Base-by-base conservation (phyloP, 2,113 vertebrate genomes). In the Pogonocichla stellata region DNA sequence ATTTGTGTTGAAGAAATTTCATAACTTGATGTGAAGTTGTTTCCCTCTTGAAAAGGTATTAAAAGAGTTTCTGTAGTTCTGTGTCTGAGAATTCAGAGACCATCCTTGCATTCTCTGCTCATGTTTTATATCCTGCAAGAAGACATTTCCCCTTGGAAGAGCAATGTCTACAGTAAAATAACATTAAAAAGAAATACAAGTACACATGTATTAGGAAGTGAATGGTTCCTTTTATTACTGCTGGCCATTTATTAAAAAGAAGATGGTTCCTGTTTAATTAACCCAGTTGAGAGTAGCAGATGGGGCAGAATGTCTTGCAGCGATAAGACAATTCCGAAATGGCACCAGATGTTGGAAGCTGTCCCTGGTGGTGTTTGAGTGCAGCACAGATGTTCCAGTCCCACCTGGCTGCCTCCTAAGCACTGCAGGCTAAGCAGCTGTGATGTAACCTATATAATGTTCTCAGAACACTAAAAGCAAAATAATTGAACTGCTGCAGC, bases 361-460 rank as follows among this genome's bases (percentile, higher is more conserved):
- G 98, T 99, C 99, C 98, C 99, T 98, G 95, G 98, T 98, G 98
- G 97, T 97, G 97, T 98, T 97, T 98, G 97, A 98, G 98, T 97
- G 95, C 98, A 96, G 98, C 98, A 98, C 99, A 99, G 99, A 99
- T 99, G 99, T 99, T 99, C 97, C 97, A 97, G 98, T 98, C 97
- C 98, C 98, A 98, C 98, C 98, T 98, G 98, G 97, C 98, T 97
- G 90, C 97, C 98, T 98, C 97, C 97, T 98, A 94, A 98, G 98
- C 98, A 98, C 98, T 98, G 97, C 97, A 95, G 98, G 97, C 98
- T 97, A 97, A 98, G 98, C 98, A 98, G 98, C 98, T 98, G 98
- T 98, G 98, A 94, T 97, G 97, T 97, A 97, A 98, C 97, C 97
- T 98, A 96, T 97, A 95, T 97, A 97, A 97, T 98, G 94, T 97